These are phyloP conservation scores for Trogon melanurus DNA, from an alignment of 2,113 vertebrate species.

Conservation along the genomic window DNA sequence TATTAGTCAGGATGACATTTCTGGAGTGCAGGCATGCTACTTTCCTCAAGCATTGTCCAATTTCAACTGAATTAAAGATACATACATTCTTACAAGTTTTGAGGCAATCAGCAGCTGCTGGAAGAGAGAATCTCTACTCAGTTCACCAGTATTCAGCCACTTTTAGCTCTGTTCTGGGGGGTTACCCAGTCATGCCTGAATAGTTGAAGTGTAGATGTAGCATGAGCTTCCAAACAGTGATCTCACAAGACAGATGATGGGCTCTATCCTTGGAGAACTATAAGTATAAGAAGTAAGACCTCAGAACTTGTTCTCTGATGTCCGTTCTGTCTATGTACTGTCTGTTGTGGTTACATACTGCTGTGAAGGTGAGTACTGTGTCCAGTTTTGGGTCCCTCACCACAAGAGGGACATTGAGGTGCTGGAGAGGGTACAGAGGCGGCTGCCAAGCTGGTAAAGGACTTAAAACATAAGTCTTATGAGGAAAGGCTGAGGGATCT, in stretches of 20 bases:
- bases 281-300: neutral
- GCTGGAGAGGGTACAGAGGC: no score
- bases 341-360: neutral
- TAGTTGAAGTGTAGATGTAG: neutral
- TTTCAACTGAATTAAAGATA: neutral
- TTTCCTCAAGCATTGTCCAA: neutral
- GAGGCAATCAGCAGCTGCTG: neutral
- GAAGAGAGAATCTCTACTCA: neutral
- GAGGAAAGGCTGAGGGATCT: no score
- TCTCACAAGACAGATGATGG: neutral
- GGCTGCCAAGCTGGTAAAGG: no score
- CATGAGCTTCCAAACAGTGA: neutral
- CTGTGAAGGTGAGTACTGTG: neutral
- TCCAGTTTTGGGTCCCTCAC: no score
- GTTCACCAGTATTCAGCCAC: neutral
- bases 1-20: neutral
- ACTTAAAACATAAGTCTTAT: no score
- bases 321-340: neutral
- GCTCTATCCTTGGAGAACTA: neutral
- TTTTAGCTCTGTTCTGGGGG: neutral
- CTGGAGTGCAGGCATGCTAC: neutral
- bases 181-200: neutral
- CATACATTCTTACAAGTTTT: neutral
- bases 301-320: neutral
- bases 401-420: no score